phyloP scores from a whole-genome alignment of 2,888 invertebrate genomes.

The Dicranocentrus wangi region DNA sequence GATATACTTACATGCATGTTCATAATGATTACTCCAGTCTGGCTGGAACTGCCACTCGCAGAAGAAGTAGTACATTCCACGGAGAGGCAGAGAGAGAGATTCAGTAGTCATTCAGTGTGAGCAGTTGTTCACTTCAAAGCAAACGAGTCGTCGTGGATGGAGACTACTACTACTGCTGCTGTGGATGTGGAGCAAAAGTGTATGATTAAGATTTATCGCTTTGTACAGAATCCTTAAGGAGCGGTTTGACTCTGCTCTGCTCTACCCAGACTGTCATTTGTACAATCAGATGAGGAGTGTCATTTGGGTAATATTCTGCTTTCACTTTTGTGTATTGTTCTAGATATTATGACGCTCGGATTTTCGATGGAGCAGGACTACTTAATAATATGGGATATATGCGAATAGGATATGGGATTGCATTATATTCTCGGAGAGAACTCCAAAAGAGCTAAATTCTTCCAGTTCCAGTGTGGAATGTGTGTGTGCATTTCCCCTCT shows the following conservation, averaged over 20 bases:
- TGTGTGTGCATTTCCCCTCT: too few species aligned
- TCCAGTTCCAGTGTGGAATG: too few species aligned
- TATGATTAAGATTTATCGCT: conserved; percentile 19
- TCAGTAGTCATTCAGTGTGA: conserved; percentile 2
- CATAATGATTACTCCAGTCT: neutral
- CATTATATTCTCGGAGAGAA: too few species aligned
- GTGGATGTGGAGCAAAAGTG: conserved; percentile 6
- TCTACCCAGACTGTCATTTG: neutral
- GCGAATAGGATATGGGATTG: too few species aligned
- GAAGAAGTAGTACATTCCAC: neutral
- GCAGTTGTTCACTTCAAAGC: conserved; percentile 20
- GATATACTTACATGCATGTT: too few species aligned
- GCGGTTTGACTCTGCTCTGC: neutral
- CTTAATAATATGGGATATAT: too few species aligned
- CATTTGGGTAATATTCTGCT: neutral
- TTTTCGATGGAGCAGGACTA: too few species aligned
- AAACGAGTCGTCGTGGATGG: neutral
- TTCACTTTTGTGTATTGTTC: neutral
- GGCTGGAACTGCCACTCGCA: conserved; percentile 3
- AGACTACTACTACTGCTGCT: too few species aligned
- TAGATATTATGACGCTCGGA: too few species aligned
- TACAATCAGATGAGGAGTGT: conserved; percentile 4
- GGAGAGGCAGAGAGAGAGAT: neutral
- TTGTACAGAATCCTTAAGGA: conserved; percentile 5
- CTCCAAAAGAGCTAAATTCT: too few species aligned